Conservation (phyloP, 2,888 invertebrate species). For the Ormyrus nitidulus region DNA sequence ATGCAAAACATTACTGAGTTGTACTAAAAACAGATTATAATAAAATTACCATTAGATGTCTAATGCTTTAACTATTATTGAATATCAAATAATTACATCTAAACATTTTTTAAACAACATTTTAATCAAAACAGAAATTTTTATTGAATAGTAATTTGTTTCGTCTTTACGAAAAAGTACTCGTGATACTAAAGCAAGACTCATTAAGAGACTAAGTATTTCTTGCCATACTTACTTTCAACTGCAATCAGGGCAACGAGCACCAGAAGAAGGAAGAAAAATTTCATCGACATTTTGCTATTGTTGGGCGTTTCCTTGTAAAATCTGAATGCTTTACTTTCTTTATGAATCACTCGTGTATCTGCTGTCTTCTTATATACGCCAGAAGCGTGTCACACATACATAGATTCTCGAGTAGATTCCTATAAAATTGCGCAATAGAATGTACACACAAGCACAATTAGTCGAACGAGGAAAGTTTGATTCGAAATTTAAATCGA, state of each 20-base stretch:
- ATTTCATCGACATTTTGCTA: not conserved
- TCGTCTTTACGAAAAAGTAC: too few species aligned
- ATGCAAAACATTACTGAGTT: too few species aligned
- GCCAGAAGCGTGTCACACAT: not conserved
- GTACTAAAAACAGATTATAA: too few species aligned
- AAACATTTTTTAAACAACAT: not conserved
- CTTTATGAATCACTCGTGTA: not conserved
- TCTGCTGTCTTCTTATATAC: not conserved
- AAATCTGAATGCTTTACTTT: not conserved
- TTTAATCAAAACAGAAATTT: too few species aligned
- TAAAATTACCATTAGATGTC: too few species aligned
- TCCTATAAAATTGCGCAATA: too few species aligned
- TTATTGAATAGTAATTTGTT: too few species aligned
- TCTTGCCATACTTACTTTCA: slow-evolving; percentile 5
- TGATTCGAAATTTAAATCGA: not conserved
- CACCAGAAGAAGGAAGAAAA: not conserved
- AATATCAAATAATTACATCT: not conserved
- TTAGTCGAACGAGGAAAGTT: not conserved
- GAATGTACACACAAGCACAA: not conserved
- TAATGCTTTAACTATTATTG: too few species aligned
- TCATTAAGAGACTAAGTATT: not conserved
- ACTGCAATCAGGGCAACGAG: slow-evolving; percentile 4
- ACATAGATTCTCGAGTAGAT: too few species aligned
- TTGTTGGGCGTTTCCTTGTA: not conserved
- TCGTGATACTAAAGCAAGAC: too few species aligned